A percentile compares a stretch with the other conserved stretches of the same genome.
phyloP scores from a whole-genome alignment of 2,113 vertebrate genomes.

The cat (Felis catus) region DNA sequence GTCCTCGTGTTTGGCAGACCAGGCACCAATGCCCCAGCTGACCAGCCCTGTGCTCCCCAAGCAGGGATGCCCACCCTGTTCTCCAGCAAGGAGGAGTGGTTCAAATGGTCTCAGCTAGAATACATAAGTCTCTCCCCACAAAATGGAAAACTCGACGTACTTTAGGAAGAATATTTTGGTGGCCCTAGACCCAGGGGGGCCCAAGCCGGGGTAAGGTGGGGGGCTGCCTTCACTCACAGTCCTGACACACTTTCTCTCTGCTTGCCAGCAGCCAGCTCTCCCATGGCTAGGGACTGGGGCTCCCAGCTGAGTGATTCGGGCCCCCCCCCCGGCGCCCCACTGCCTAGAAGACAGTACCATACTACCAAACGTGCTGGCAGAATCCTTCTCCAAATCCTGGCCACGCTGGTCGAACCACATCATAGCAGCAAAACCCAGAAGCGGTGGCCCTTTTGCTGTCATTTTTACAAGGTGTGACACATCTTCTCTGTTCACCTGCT shows the following conservation, averaged over 20 bases:
- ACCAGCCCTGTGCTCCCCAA: background rate
- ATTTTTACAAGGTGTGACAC: background rate
- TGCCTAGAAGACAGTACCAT: background rate
- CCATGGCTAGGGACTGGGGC: background rate
- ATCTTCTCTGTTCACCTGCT: background rate
- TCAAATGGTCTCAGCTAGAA: background rate
- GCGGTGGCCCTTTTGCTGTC: background rate
- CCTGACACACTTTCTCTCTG: background rate
- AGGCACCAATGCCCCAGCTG: background rate
- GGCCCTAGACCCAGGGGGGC: background rate
- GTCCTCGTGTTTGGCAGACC: background rate
- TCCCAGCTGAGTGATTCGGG: background rate
- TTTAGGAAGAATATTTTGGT: background rate
- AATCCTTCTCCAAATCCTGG: background rate
- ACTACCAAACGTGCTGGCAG: background rate
- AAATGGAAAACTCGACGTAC: background rate
- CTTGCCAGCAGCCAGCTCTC: background rate
- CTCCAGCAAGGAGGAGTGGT: background rate
- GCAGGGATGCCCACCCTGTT: background rate
- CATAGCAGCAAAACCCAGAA: background rate
- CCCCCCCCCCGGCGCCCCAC: rapidly evolving
- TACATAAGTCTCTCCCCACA: background rate
- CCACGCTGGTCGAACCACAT: background rate
- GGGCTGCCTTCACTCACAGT: background rate
- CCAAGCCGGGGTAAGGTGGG: rapidly evolving